Base-by-base conservation (phyloP, 2,113 vertebrate species). In the Toxotes chatareus region DNA sequence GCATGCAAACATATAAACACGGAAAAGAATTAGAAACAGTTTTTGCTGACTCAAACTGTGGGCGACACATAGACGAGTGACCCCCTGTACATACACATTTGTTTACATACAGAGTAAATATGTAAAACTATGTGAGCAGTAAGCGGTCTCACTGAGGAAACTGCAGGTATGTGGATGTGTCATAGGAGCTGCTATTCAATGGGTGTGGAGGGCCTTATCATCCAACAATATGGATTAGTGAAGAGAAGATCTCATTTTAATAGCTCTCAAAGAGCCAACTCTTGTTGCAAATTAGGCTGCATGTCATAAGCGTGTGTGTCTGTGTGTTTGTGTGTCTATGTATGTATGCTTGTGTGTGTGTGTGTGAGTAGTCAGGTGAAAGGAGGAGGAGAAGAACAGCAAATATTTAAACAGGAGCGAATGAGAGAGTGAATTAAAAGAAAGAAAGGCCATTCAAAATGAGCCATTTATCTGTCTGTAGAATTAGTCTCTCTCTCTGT, bases 401-500 rank as follows among this genome's bases (percentile, higher is more conserved):
- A 93, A 94, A 95, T 92, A 92, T 94, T 94, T 93, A 91, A 96
- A 94, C 79, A 94, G 90, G 81, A 92, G 90, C 81, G 83, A 88
- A 87, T 75, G 72, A 89, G 93, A 91, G 79, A 94, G 92, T 88
- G 93, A 95, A 93, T 89, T 82, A 73, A 87, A 90, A 94, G 73
- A 86, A 81, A 95, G 92, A 92, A 96, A 94, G 90, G 92, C 91
- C 89, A 91, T 94, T 94, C 85, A 94, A 93, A 86, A 93, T 77
- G 53, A 88, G 74, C 84, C 88, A 90, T 92, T 92, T 90, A 92
- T 89, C 89, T 89, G 80, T 86, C 85, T 94, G 95, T 96, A 96
- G 95, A 97, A 97, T 97, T 96, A 96, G 94, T 92, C 93, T 94
- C 93, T 95, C 72, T 81, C 67, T 55, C 49, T 86, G 80, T 92